phyloP scores from a whole-genome alignment of 2,797 vertebrate genomes.

The Pseudochirops cupreus region DNA sequence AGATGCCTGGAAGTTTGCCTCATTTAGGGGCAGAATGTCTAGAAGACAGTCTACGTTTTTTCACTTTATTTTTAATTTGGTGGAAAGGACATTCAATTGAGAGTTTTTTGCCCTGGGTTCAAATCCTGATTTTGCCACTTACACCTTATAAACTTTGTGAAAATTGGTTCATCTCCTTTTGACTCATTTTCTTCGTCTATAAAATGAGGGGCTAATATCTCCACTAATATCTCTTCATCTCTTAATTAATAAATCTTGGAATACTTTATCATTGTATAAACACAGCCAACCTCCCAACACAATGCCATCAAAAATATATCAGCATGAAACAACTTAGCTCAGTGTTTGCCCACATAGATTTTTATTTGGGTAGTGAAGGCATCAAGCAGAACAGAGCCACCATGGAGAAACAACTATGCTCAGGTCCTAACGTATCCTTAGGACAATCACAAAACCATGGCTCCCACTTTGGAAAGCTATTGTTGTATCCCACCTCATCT shows the following conservation, averaged over 20 bases:
- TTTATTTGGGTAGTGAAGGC: constrained; percentile 7
- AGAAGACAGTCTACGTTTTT: constrained; percentile 1
- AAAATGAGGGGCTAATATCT: neutral
- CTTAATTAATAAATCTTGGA: neutral
- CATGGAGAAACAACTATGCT: constrained; percentile 19
- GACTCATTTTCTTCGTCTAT: neutral
- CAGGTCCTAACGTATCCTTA: neutral
- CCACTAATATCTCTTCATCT: neutral
- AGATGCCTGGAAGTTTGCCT: constrained; percentile 27
- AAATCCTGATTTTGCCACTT: neutral
- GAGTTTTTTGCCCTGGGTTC: neutral
- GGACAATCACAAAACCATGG: neutral
- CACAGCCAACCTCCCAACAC: constrained; percentile 47
- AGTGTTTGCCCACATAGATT: neutral
- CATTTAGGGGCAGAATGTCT: constrained; percentile 63
- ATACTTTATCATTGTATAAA: constrained; percentile 58
- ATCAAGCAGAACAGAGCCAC: neutral
- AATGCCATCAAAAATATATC: constrained; percentile 12
- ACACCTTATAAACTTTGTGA: neutral
- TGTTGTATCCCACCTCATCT: fast-evolving
- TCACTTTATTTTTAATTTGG: constrained; percentile 17
- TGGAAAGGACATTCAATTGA: neutral
- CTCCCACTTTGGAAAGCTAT: constrained; percentile 20
- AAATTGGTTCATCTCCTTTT: neutral
- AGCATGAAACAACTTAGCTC: constrained; percentile 39